phyloP scores from a whole-genome alignment of 2,888 invertebrate genomes.

The Chelonus formosanus region DNA sequence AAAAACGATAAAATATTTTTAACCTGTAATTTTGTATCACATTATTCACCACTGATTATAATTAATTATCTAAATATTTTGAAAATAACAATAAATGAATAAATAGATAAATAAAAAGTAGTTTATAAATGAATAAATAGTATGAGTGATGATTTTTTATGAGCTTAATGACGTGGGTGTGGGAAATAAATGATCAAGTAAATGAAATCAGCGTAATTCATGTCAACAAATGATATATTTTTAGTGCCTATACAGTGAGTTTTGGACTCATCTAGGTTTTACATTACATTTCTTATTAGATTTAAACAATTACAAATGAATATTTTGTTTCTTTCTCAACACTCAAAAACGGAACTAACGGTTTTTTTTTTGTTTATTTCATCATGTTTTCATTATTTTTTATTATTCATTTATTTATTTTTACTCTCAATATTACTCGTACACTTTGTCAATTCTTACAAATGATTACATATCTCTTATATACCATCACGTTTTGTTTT shows the following conservation, averaged over 20 bases:
- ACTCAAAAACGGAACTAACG: slow-evolving; percentile 55
- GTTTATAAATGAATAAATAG: too few species aligned
- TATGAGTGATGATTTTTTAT: too few species aligned
- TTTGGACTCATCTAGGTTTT: slow-evolving; percentile 54
- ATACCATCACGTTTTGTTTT: slow-evolving; percentile 10
- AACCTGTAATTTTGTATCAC: too few species aligned
- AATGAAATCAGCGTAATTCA: slow-evolving; percentile 43
- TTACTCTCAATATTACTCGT: slow-evolving; percentile 25
- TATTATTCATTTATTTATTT: slow-evolving; percentile 17
- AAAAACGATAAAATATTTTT: too few species aligned
- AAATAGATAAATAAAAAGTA: too few species aligned
- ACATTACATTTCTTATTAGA: slow-evolving; percentile 58
- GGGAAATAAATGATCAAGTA: neutral
- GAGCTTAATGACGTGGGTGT: neutral
- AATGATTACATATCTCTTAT: slow-evolving; percentile 40
- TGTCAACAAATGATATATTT: slow-evolving; percentile 61
- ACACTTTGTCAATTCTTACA: slow-evolving; percentile 38
- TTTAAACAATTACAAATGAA: slow-evolving; percentile 60
- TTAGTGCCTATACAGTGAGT: slow-evolving; percentile 57
- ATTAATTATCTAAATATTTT: too few species aligned
- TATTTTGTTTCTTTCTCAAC: slow-evolving; percentile 45
- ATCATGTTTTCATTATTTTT: slow-evolving; percentile 24
- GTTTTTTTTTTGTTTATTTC: slow-evolving; percentile 33
- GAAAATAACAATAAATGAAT: too few species aligned
- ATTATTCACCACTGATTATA: too few species aligned